These are phyloP conservation scores for Intellagama lesueurii DNA, from an alignment of 2,797 vertebrate genomes.

Conservation along the genomic window DNA sequence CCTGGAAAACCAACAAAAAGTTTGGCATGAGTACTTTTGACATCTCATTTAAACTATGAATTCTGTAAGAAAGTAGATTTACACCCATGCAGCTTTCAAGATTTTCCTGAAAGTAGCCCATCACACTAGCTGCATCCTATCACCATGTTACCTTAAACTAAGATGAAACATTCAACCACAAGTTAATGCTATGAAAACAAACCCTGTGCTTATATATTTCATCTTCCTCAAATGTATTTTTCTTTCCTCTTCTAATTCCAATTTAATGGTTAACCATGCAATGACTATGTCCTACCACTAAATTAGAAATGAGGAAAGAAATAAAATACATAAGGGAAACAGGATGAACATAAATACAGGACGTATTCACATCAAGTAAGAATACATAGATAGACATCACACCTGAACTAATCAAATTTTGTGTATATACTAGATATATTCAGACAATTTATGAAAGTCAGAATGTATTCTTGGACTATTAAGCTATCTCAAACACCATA, in stretches of 20 bases:
- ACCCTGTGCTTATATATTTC: background rate
- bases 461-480: background rate
- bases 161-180: background rate
- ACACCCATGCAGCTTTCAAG: background rate
- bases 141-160: background rate
- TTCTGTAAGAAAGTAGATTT: background rate
- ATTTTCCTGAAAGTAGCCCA: background rate
- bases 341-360: background rate
- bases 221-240: background rate
- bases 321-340: background rate
- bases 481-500: too few species aligned
- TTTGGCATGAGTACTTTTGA: constrained; percentile 3
- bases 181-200: background rate
- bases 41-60: background rate
- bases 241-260: too few species aligned
- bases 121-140: background rate
- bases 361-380: background rate
- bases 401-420: background rate
- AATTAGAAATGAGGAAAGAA: background rate
- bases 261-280: background rate
- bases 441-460: too few species aligned
- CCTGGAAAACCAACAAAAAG: constrained; percentile 72
- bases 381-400: background rate
- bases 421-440: background rate
- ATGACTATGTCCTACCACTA: background rate